A percentile compares a stretch with the other conserved stretches of the same genome.
Evolutionary conservation across 2,113 vertebrate genomes (phyloP).

Genomic region (Ophiodon elongatus): DNA sequence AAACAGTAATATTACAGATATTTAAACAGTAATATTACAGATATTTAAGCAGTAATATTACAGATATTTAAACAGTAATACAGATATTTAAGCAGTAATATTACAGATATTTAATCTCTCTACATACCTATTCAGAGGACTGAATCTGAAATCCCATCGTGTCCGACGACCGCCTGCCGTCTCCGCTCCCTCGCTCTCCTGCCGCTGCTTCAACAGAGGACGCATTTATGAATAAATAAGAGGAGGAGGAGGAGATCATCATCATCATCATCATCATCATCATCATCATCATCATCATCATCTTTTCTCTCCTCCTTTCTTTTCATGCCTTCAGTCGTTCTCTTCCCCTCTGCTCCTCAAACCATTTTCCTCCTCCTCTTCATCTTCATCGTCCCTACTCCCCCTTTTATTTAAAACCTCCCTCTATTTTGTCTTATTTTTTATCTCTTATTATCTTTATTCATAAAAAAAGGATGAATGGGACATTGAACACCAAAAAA

Average conservation of each 20-base stretch:
- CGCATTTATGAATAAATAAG: constrained; percentile 62
- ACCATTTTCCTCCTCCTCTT: background rate
- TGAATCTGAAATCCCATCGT: background rate
- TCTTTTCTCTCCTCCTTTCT: background rate
- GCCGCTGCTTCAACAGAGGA: background rate
- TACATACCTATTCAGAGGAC: constrained; percentile 30
- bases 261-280: background rate
- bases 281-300: background rate
- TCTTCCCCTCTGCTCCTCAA: background rate
- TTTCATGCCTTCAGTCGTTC: background rate
- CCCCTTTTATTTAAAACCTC: background rate
- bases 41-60: background rate
- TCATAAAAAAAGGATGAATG: background rate
- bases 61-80: background rate
- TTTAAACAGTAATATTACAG: background rate
- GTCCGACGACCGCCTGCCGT: background rate
- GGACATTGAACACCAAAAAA: too few relatives aligned
- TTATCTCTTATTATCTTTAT: background rate
- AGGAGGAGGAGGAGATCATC: constrained; percentile 21
- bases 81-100: background rate
- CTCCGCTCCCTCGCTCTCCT: background rate
- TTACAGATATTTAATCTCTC: background rate
- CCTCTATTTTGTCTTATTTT: background rate
- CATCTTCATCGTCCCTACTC: background rate
- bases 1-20: too few relatives aligned